phyloP scores from a whole-genome alignment of 23 tunicate species.

The Aplidium turbinatum region DNA sequence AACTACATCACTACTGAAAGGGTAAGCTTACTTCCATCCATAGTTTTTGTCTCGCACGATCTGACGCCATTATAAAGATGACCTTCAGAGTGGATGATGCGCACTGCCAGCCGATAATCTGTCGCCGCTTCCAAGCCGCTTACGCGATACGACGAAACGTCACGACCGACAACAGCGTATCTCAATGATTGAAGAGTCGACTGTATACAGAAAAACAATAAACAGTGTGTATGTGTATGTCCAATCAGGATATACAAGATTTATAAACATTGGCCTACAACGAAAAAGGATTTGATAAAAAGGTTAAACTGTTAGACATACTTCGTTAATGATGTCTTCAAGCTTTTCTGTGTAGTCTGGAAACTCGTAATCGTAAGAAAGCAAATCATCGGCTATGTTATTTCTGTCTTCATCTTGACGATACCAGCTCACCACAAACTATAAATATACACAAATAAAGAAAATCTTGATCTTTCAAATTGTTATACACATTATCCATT shows the following conservation, averaged over 20 bases:
- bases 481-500: too few species aligned
- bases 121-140: conserved; percentile 51
- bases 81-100: conserved; percentile 37
- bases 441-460: too few species aligned
- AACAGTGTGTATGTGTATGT: neutral
- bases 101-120: conserved; percentile 41
- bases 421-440: conserved; percentile 60
- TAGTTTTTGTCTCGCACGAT: conserved; percentile 34
- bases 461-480: too few species aligned
- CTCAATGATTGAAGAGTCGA: conserved; percentile 20
- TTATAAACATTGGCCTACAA: too few species aligned
- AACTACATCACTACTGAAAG: too few species aligned
- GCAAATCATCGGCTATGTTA: conserved; percentile 17
- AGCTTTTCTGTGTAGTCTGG: conserved; percentile 49
- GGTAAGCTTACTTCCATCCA: conserved; percentile 65
- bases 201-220: conserved; percentile 3
- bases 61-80: conserved; percentile 42
- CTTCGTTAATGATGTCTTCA: conserved; percentile 34
- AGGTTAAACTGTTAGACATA: neutral
- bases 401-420: neutral
- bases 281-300: too few species aligned
- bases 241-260: too few species aligned
- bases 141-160: conserved; percentile 11
- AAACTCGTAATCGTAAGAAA: conserved; percentile 27
- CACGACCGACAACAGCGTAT: conserved; percentile 45